Evolutionary conservation across 2,797 vertebrate genomes (phyloP).

Genomic region (Bufotes viridis): DNA sequence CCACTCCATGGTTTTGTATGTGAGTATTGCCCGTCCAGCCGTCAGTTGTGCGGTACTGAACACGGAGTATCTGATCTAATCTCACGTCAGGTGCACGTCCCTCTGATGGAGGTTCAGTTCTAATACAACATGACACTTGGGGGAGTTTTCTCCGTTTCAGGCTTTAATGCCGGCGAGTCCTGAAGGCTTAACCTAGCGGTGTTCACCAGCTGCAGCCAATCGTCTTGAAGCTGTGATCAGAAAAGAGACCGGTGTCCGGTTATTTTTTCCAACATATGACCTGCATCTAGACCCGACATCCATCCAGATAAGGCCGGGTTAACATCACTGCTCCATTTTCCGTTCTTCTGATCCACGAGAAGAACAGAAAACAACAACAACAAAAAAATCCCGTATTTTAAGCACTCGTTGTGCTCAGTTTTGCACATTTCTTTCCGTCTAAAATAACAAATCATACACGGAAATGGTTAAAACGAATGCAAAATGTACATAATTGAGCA

Average conservation of each 20-base stretch:
- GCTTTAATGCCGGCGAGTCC: conserved; percentile 11
- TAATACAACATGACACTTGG: conserved; percentile 15
- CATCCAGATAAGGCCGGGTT: no score
- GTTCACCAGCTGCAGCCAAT: conserved; percentile 43
- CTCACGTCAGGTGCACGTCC: neutral
- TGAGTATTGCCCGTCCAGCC: neutral
- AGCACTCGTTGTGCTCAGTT: no score
- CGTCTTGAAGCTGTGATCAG: neutral
- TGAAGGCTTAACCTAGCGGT: conserved; percentile 25
- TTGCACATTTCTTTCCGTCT: no score
- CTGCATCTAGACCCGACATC: no score
- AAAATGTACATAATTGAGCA: no score
- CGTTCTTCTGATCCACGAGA: no score
- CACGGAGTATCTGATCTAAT: neutral
- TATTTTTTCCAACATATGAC: neutral
- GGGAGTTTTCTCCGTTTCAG: neutral
- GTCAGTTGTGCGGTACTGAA: neutral
- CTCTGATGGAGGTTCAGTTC: neutral
- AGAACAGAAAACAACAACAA: no score
- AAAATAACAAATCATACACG: no score
- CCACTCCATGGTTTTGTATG: neutral
- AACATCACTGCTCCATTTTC: no score
- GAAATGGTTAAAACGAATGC: no score
- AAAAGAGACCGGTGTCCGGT: neutral
- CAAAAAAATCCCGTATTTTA: no score